Percentiles rank a stretch among this genome's conserved stretches.
Conservation (phyloP, 2,113 vertebrate genomes). For the Cebus imitator region DNA sequence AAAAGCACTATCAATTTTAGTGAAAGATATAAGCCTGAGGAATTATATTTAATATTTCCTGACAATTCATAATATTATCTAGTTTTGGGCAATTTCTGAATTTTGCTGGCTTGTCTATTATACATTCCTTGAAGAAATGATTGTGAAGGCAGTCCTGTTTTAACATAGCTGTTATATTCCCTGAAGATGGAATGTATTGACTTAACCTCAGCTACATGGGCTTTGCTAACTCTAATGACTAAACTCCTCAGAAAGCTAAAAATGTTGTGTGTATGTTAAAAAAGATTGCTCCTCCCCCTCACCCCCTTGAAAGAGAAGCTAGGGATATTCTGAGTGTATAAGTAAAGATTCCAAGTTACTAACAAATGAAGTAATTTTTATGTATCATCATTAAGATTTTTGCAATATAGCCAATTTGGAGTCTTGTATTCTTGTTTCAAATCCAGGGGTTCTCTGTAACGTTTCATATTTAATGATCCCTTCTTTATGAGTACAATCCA, state of each 20-base stretch:
- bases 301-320: background rate
- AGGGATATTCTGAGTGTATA: background rate
- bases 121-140: background rate
- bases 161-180: background rate
- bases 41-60: conserved; percentile 25
- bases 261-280: background rate
- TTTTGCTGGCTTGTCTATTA: conserved; percentile 34
- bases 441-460: background rate
- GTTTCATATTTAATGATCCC: background rate
- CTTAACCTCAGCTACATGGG: background rate
- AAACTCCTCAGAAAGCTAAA: conserved; percentile 1
- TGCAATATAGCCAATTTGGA: background rate
- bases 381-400: background rate
- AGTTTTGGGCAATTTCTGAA: background rate
- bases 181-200: background rate
- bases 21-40: background rate
- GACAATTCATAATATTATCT: conserved; percentile 12
- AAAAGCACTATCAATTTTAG: background rate
- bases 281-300: background rate
- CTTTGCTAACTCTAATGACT: background rate
- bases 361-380: background rate
- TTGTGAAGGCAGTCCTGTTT: conserved; percentile 13
- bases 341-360: conserved; percentile 7
- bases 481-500: background rate
- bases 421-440: background rate